Evolutionary conservation across 1,140 invertebrate genomes (phyloP).

Genomic region (Sarcophaga bullata): DNA sequence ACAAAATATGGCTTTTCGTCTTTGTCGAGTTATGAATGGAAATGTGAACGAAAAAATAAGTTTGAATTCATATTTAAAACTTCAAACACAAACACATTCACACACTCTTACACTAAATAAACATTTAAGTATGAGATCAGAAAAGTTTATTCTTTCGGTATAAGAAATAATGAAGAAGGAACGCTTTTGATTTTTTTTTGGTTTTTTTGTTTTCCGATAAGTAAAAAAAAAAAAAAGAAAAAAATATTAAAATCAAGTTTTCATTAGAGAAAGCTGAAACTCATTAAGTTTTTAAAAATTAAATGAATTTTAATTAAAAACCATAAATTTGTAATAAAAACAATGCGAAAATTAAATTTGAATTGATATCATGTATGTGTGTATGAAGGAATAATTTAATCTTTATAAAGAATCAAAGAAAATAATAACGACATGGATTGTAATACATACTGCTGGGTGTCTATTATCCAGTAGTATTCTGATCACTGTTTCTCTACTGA

Average conservation of each 20-base stretch:
- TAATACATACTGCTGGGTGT: no score
- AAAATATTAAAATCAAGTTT: background rate
- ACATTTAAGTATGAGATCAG: background rate
- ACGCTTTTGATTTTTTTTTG: background rate
- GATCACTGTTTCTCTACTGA: no score
- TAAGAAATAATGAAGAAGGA: background rate
- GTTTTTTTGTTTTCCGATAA: no score
- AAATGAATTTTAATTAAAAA: constrained; percentile 7
- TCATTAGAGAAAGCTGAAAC: background rate
- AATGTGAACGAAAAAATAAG: no score
- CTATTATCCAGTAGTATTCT: no score
- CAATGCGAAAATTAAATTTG: background rate
- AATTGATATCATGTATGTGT: background rate
- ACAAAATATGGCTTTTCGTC: no score
- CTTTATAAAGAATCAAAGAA: no score
- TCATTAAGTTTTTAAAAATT: background rate
- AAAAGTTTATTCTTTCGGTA: background rate
- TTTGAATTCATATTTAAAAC: background rate
- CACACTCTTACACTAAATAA: background rate
- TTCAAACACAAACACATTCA: background rate
- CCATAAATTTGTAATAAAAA: background rate
- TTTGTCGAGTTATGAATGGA: no score
- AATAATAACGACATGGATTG: no score
- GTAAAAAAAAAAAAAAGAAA: no score
- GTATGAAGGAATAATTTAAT: no score